Base-by-base conservation (phyloP, 2,797 vertebrate species). In the Apodemus agrarius region DNA sequence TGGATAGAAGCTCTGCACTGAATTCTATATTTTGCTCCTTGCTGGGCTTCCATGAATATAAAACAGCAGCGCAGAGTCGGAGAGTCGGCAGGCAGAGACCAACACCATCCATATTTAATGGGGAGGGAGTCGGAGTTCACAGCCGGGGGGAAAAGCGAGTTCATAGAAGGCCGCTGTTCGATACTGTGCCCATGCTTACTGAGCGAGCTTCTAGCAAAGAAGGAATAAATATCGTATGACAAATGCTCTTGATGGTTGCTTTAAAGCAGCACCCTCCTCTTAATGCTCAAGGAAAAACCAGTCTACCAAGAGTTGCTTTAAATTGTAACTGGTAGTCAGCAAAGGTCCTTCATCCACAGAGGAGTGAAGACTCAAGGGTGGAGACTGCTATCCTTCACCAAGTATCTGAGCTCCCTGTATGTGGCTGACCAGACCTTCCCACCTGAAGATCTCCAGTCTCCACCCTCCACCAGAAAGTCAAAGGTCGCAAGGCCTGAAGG, bases 51-150 rank as follows among this genome's bases (percentile, higher is more conserved):
- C 89, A 95, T 96, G 96, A 97, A 97, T 98, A 95, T 93, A 95
- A 97, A 98, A 91, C 37, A 94, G 49, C 26, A 79, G 67, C 95
- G 96, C 94, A 95, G 84, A 97, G 85, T 81, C 69, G 88, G 90
- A 93, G 82, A 97, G 93, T 94, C 96, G 92, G 94, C 90, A 83
- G 95, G 93, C 74, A 63, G 93, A 93, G 88, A 97, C 34, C 94
- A 97, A 94, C 96, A 89, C 57, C 57, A 92, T 97, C 87, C 94
- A 97, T 97, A 90, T 97, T 98, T 97, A 96, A 97, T 97, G 96
- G 92, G 67, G 65, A 96, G 96, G 75, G 94, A 96, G 79, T 65
- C 17, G 17, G 69, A 93, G 92, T 96, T 96, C 86, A 87, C 69
- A 89, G 89, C 43, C 40, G 49, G 93, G 49, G 93, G 93, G 83